These are phyloP conservation scores for Spea hammondii DNA, from an alignment of 2,797 vertebrate genomes.

Conservation along the genomic window DNA sequence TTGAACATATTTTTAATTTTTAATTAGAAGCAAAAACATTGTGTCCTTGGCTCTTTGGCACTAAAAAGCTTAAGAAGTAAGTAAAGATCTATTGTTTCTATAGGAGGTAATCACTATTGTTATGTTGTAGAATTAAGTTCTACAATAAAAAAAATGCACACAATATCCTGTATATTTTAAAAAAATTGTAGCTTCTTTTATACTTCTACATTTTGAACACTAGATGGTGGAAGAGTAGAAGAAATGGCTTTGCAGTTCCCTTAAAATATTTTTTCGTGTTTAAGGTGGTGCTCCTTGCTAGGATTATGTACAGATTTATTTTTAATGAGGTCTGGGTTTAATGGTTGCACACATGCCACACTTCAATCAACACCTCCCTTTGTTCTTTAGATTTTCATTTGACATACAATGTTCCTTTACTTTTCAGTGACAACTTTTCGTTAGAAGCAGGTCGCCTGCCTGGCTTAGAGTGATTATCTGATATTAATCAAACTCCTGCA, in stretches of 20 bases:
- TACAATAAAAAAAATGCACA: too few relatives aligned
- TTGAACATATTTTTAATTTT: too few relatives aligned
- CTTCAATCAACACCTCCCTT: background rate
- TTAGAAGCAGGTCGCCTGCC: background rate
- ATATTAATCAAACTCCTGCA: conserved; percentile 48
- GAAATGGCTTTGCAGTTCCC: background rate
- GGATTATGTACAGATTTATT: background rate
- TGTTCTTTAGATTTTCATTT: background rate
- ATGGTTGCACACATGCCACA: background rate
- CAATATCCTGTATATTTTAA: background rate
- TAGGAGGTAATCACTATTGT: too few relatives aligned
- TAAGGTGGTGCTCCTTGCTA: background rate
- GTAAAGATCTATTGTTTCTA: too few relatives aligned
- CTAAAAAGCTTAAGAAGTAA: too few relatives aligned
- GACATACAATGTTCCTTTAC: background rate
- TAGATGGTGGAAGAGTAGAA: conserved; percentile 21
- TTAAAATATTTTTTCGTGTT: background rate
- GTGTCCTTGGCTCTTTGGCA: too few relatives aligned
- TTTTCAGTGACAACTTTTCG: background rate
- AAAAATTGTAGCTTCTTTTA: background rate
- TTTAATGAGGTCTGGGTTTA: conserved; percentile 12
- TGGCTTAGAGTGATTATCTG: conserved; percentile 34
- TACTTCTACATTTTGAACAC: conserved; percentile 22
- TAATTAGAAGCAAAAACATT: too few relatives aligned
- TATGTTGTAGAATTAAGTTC: background rate